phyloP scores from a whole-genome alignment of 64 coral and sea anemone species.

The Cladopsammia gracilis region DNA sequence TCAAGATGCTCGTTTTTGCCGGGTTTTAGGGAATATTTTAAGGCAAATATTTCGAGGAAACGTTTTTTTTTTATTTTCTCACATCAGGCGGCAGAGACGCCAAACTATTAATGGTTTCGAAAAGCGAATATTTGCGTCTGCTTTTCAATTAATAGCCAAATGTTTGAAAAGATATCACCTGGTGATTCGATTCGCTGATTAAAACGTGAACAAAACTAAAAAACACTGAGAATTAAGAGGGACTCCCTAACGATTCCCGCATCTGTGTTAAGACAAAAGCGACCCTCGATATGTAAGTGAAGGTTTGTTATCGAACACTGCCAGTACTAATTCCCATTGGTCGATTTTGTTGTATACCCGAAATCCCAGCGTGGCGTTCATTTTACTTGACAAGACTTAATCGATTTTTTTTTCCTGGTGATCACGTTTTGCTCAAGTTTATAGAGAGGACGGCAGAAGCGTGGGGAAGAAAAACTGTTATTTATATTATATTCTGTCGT shows the following conservation, averaged over 20 bases:
- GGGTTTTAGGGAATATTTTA: neutral
- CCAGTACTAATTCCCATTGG: constrained; percentile 29
- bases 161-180: constrained; percentile 10
- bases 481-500: neutral
- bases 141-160: constrained; percentile 22
- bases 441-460: neutral
- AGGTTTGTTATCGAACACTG: constrained; percentile 21
- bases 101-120: neutral
- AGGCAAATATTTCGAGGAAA: neutral
- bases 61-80: neutral
- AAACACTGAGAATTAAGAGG: neutral
- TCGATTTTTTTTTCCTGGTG: neutral
- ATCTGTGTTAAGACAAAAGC: neutral
- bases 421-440: neutral
- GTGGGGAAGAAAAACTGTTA: neutral
- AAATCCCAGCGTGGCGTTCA: constrained; percentile 15
- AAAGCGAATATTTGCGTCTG: constrained; percentile 6
- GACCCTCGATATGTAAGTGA: neutral
- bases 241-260: neutral
- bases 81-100: constrained; percentile 26
- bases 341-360: neutral
- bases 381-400: neutral
- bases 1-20: neutral
- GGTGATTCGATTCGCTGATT: neutral
- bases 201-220: constrained; percentile 8